phyloP scores from a whole-genome alignment of 1,140 invertebrate genomes.

The Drosophila nasuta region DNA sequence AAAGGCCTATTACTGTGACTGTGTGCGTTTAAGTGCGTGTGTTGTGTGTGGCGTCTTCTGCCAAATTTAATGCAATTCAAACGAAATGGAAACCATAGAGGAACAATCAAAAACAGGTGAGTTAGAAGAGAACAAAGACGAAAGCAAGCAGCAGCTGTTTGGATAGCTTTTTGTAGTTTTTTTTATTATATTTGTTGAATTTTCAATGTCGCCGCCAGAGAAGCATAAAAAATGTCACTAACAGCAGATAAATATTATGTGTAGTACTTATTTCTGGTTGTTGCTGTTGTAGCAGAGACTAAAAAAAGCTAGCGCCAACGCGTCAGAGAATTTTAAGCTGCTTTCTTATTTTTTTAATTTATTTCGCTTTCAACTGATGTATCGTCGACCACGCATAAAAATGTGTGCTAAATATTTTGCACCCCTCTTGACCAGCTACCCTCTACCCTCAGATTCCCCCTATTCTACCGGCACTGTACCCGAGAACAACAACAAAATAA shows the following conservation, averaged over 20 bases:
- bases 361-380: conserved; percentile 60
- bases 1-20: conserved; percentile 9
- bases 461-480: conserved; percentile 57
- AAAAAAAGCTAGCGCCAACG: conserved; percentile 59
- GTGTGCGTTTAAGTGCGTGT: conserved; percentile 38
- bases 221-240: conserved; percentile 72
- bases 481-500: conserved; percentile 47
- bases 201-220: conserved; percentile 53
- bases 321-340: conserved; percentile 66
- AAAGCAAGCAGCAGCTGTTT: conserved; percentile 41
- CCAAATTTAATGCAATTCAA: conserved; percentile 50
- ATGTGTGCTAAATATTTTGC: conserved; percentile 53
- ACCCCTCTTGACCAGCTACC: conserved; percentile 20
- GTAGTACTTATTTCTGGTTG: conserved; percentile 12
- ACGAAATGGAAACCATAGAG: conserved; percentile 77
- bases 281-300: conserved; percentile 33
- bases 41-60: conserved; percentile 44
- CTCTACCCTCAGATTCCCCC: not conserved
- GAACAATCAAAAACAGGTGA: conserved; percentile 81
- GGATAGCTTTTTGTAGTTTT: conserved; percentile 6
- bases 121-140: conserved; percentile 18
- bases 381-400: conserved; percentile 34
- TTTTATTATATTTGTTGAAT: conserved; percentile 43
- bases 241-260: conserved; percentile 60
- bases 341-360: conserved; percentile 58